Evolutionary conservation across 2,888 invertebrate species (phyloP).

Genomic region (Brachynemurus nebulosus): DNA sequence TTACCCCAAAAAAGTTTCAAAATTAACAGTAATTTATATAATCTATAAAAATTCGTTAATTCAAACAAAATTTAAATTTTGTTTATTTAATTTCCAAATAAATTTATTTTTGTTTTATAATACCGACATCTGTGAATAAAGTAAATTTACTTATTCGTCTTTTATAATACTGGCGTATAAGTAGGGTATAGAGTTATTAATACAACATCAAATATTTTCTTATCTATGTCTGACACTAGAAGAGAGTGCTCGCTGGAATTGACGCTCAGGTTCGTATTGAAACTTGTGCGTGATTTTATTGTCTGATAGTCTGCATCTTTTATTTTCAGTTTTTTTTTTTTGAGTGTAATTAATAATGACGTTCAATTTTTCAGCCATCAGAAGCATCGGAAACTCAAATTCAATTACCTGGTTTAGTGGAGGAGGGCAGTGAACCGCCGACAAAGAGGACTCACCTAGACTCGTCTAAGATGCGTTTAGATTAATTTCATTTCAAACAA

Average conservation of each 20-base stretch:
- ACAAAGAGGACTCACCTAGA: slow-evolving; percentile 25
- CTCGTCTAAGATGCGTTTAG: neutral
- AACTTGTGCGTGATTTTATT: neutral
- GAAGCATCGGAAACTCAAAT: slow-evolving; percentile 71
- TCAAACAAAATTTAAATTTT: too few species aligned
- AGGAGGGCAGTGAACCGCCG: slow-evolving; percentile 33
- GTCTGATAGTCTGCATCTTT: too few species aligned
- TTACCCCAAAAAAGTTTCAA: too few species aligned
- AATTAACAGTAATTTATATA: too few species aligned
- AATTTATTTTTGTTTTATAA: neutral
- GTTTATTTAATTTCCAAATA: neutral
- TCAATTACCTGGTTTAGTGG: slow-evolving; percentile 55
- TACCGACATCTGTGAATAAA: too few species aligned
- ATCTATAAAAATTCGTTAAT: too few species aligned
- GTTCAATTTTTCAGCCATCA: slow-evolving; percentile 62
- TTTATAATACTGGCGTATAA: too few species aligned
- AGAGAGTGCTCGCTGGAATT: slow-evolving; percentile 2
- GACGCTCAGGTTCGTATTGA: slow-evolving; percentile 3
- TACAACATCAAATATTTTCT: neutral
- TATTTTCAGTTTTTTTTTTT: slow-evolving; percentile 17
- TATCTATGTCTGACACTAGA: slow-evolving; percentile 2
- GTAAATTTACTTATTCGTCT: too few species aligned
- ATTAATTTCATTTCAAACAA: slow-evolving; percentile 1
- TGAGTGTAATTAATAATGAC: too few species aligned
- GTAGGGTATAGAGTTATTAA: too few species aligned